These are phyloP conservation scores for Lophochroa leadbeateri DNA, from an alignment of 2,113 vertebrate genomes.

Conservation along the genomic window DNA sequence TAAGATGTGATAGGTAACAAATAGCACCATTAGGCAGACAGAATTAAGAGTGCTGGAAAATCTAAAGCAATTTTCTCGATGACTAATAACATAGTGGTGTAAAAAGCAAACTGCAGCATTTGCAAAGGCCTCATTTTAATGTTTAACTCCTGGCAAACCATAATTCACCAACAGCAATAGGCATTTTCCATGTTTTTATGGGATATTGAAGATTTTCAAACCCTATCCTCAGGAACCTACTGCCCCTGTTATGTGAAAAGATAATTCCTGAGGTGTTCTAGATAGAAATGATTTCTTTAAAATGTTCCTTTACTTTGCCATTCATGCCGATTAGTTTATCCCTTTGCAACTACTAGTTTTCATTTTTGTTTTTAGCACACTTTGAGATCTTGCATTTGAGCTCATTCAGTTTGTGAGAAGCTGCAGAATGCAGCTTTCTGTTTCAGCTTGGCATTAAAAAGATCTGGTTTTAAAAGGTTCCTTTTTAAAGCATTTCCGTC, in stretches of 20 bases:
- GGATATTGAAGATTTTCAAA: background rate
- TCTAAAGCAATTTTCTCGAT: background rate
- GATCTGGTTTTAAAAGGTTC: background rate
- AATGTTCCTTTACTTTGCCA: background rate
- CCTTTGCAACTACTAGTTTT: background rate
- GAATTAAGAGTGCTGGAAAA: conserved; percentile 6
- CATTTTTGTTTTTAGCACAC: background rate
- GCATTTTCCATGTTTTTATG: background rate
- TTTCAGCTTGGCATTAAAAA: background rate
- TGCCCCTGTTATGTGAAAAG: background rate
- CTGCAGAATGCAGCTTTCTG: background rate
- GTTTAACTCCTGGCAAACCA: background rate
- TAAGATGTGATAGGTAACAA: conserved; percentile 56
- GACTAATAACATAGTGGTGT: background rate
- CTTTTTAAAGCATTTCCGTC: background rate
- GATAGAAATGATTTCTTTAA: background rate
- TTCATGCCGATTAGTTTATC: background rate
- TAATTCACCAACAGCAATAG: background rate
- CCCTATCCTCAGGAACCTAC: background rate
- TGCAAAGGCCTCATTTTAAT: background rate
- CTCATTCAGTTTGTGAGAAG: background rate
- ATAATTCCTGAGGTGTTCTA: background rate
- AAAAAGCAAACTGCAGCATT: background rate
- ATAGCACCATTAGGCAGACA: background rate
- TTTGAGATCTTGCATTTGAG: background rate